A percentile compares a stretch with the other conserved stretches of the same genome.
Conservation (phyloP, 2,888 invertebrate genomes). For the Melanostoma mellinum region DNA sequence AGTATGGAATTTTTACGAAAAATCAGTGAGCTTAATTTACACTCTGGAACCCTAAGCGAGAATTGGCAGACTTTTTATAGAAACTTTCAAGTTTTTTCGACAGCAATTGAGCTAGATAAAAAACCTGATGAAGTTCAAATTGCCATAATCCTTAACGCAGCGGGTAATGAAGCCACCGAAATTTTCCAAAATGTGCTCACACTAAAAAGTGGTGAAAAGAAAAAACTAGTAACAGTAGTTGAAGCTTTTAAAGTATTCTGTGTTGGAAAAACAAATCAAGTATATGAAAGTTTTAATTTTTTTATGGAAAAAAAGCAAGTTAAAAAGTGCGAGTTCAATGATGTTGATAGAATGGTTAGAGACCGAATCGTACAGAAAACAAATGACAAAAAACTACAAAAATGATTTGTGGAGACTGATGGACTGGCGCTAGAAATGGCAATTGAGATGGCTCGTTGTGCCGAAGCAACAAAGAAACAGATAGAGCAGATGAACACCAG, state of each 20-base stretch:
- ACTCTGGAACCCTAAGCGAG: no score
- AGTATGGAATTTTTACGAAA: no score
- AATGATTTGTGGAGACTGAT: slow-evolving; percentile 10
- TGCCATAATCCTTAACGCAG: no score
- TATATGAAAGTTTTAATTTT: slow-evolving; percentile 7
- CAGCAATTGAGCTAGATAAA: no score
- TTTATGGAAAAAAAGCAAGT: background rate
- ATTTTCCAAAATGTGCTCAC: slow-evolving; percentile 2
- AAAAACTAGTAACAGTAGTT: background rate
- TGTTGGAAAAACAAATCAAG: slow-evolving; percentile 8
- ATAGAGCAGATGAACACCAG: slow-evolving; percentile 17
- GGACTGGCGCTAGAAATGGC: background rate
- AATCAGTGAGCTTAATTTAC: no score
- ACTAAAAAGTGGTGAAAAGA: background rate
- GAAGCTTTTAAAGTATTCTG: slow-evolving; percentile 6
- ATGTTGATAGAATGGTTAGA: slow-evolving; percentile 12
- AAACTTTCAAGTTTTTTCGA: no score
- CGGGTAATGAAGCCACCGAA: background rate
- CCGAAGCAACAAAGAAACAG: slow-evolving; percentile 21
- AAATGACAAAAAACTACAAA: slow-evolving; percentile 19
- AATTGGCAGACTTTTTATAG: no score
- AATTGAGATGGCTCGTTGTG: slow-evolving; percentile 25
- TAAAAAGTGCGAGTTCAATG: background rate
- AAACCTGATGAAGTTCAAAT: no score
- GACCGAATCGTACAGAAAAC: slow-evolving; percentile 8